Evolutionary conservation across 2,888 invertebrate species (phyloP), one percentile per base, ranked within the genome.

Genomic region (Phlogophora meticulosa): DNA sequence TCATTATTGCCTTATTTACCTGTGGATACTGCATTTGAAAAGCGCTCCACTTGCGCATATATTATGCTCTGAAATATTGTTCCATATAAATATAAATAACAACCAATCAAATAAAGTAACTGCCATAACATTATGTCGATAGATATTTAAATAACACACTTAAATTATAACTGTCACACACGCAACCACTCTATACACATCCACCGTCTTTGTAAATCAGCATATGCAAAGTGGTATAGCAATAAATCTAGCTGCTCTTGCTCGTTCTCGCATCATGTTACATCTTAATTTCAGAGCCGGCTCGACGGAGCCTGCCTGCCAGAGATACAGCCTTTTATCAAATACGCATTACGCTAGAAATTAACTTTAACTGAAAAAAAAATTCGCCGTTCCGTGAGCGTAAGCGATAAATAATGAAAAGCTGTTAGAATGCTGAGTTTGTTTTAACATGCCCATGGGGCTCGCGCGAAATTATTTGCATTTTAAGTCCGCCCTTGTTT

Each of bases 231-330:
- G 95, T 95, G 95, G 95, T 94, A 94, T 93, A 94, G 95, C 93
- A 95, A 96, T 96, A 96, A 96, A 96, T 96, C 96, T 95, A 93
- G 92, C 91, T 89, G 95, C 92, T 94, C 95, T 95, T 94, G 95
- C 95, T 95, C 96, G 96, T 96, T 96, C 95, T 95, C 95, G 96
- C 96, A 96, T 96, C 96, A 95, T 96, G 96, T 96, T 96, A 96
- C 96, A 96, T 96, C 96, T 96, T 96, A 96, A 96, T 96, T 96
- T 96, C 94, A 94, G 93, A 93, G 92, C 93, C 93, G 93, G 93
- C 94, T 93, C 93, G 92, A 87, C 92, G 94, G 93, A 93, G 94
- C 94, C 94, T 93, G 94, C 92, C 89, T 88, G 92, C 91, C 90
- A 91, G 92, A 94, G 94, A 95, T 95, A 95, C 93, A 91, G 91